A percentile compares a stretch with the other conserved stretches of the same genome.
These are phyloP conservation scores for Palythoa heliodiscus DNA, from an alignment of 92 coral and sea anemone species.

Conservation along the genomic window DNA sequence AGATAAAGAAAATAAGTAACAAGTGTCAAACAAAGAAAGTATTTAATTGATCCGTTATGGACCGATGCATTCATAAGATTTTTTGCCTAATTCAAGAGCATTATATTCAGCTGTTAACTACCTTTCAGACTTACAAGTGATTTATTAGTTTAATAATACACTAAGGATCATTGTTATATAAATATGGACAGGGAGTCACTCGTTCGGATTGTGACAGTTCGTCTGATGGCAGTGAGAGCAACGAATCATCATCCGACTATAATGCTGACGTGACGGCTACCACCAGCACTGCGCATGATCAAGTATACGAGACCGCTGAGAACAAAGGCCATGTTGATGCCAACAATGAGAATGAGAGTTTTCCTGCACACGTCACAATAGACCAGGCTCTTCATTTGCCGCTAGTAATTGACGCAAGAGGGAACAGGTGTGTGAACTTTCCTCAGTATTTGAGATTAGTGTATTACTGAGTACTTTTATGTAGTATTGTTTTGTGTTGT, in stretches of 20 bases:
- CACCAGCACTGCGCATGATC: slow-evolving; percentile 6
- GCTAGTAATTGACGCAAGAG: slow-evolving; percentile 58
- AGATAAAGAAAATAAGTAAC: no score
- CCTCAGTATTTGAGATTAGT: background rate
- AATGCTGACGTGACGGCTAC: slow-evolving; percentile 26
- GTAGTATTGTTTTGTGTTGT: no score
- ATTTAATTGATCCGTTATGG: background rate
- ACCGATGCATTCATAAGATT: background rate
- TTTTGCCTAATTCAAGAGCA: background rate
- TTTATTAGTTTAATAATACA: background rate
- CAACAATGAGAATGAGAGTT: slow-evolving; percentile 61
- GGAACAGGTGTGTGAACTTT: slow-evolving; percentile 64
- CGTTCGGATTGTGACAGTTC: slow-evolving; percentile 30
- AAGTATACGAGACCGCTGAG: background rate
- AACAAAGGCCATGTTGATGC: slow-evolving; percentile 18
- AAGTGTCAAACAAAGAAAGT: no score
- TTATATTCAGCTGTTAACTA: background rate
- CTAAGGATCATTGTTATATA: background rate
- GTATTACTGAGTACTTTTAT: background rate
- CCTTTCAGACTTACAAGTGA: background rate
- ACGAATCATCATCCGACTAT: slow-evolving; percentile 1
- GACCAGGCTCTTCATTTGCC: slow-evolving; percentile 93
- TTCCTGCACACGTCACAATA: slow-evolving; percentile 88
- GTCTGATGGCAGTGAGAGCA: slow-evolving; percentile 17
- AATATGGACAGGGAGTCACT: slow-evolving; percentile 18